phyloP scores from a whole-genome alignment of 2,113 vertebrate species.

The Nesoenas mayeri region DNA sequence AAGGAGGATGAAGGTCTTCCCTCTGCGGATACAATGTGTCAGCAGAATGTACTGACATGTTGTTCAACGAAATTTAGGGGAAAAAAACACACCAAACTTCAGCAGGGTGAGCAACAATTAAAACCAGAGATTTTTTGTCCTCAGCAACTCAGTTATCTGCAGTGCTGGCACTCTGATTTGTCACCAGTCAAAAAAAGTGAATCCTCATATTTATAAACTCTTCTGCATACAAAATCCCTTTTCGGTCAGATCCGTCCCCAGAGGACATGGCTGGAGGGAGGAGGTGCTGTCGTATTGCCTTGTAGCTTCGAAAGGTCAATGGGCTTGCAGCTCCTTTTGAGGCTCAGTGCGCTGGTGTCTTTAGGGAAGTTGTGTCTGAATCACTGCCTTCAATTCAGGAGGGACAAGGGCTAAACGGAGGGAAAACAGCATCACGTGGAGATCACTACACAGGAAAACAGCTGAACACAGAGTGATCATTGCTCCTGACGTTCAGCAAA shows the following conservation, averaged over 20 bases:
- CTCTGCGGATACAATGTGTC: background rate
- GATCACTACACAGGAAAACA: background rate
- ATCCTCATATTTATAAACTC: background rate
- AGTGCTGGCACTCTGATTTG: background rate
- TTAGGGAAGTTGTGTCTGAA: background rate
- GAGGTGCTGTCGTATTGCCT: background rate
- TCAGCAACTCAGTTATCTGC: background rate
- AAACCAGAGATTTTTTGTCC: background rate
- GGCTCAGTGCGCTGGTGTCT: background rate
- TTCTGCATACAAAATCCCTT: background rate
- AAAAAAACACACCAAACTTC: background rate
- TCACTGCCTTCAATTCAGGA: background rate
- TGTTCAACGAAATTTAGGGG: background rate
- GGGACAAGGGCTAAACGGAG: background rate
- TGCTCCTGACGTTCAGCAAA: background rate
- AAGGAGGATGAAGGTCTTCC: rapidly evolving
- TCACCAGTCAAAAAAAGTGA: background rate
- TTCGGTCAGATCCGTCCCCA: background rate
- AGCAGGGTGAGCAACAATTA: background rate
- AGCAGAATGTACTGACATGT: background rate
- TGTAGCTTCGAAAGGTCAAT: background rate
- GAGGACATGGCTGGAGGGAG: too few relatives aligned
- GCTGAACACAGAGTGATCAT: background rate
- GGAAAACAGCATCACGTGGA: background rate
- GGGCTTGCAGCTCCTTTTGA: background rate